Percentiles rank a stretch among this genome's conserved stretches.
These are phyloP conservation scores for Embidobia sp. DNA, from an alignment of 2,888 invertebrate genomes.

Conservation along the genomic window DNA sequence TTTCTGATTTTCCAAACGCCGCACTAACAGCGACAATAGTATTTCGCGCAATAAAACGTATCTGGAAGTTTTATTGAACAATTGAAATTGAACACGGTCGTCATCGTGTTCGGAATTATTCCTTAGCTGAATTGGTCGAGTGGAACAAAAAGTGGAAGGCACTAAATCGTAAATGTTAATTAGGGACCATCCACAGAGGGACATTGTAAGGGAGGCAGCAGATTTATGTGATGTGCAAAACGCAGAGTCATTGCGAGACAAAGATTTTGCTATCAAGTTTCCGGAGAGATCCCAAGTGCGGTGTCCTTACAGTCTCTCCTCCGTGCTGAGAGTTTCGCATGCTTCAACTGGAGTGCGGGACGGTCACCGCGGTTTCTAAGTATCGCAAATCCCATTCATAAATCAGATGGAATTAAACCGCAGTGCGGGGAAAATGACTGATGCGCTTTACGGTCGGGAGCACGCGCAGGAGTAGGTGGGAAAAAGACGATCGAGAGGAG, in stretches of 20 bases:
- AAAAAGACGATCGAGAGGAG: conserved; percentile 35
- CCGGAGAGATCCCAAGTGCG: conserved; percentile 11
- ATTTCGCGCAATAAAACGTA: too few relatives aligned
- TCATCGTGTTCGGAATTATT: too few relatives aligned
- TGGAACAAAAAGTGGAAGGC: too few relatives aligned
- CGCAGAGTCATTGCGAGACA: neutral
- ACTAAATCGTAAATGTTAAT: too few relatives aligned
- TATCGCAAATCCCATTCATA: conserved; percentile 68
- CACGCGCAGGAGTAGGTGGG: conserved; percentile 29
- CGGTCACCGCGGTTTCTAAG: conserved; percentile 61
- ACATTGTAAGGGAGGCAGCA: too few relatives aligned
- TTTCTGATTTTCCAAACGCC: too few relatives aligned
- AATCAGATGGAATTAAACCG: conserved; percentile 73
- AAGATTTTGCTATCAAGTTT: conserved; percentile 33
- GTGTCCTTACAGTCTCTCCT: conserved; percentile 20
- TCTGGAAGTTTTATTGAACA: too few relatives aligned
- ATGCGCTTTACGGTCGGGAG: conserved; percentile 49
- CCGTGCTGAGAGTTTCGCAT: conserved; percentile 45
- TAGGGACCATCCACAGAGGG: too few relatives aligned
- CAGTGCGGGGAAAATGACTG: conserved; percentile 68
- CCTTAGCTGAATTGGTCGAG: too few relatives aligned
- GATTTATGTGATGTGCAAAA: neutral
- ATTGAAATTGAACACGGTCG: too few relatives aligned
- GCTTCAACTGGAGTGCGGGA: conserved; percentile 47
- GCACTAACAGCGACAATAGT: too few relatives aligned